Percentiles rank a stretch among this genome's conserved stretches.
phyloP scores from a whole-genome alignment of 2,797 vertebrate species.

The Squalus acanthias region DNA sequence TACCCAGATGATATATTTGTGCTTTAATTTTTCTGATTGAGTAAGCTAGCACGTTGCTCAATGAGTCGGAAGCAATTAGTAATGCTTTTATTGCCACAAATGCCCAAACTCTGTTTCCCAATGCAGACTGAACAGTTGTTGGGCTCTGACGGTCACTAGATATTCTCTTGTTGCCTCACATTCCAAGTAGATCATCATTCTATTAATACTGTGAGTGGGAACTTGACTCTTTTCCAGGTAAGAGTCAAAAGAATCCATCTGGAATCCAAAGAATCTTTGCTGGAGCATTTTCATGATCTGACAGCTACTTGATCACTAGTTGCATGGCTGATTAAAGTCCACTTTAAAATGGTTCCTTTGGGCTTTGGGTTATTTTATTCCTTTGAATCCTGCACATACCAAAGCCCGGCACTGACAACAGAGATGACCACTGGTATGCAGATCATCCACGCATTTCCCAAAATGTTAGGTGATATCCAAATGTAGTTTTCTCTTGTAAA shows the following conservation, averaged over 20 bases:
- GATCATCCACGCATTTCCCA: not conserved
- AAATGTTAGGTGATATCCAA: not conserved
- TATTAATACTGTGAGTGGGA: constrained; percentile 55
- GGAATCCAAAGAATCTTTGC: not conserved
- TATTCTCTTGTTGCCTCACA: constrained; percentile 52
- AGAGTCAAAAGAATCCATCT: not conserved
- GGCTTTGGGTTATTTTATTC: not conserved
- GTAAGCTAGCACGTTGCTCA: not conserved
- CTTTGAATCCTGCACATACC: not conserved
- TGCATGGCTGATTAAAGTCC: not conserved
- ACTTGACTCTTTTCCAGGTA: not conserved
- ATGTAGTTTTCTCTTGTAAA: not conserved
- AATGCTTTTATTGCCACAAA: not conserved
- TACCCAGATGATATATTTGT: not conserved
- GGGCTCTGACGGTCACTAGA: constrained; percentile 48
- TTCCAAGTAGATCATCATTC: constrained; percentile 55
- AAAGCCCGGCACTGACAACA: not conserved
- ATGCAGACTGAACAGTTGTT: constrained; percentile 51
- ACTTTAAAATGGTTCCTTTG: not conserved
- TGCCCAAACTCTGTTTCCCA: not conserved
- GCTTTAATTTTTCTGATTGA: not conserved
- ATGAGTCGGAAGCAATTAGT: not conserved
- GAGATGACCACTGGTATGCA: not conserved
- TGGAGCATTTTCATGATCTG: not conserved
- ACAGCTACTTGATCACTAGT: not conserved